Base-by-base conservation (phyloP, 2,797 vertebrate species). In the Anomalospiza imberbis region DNA sequence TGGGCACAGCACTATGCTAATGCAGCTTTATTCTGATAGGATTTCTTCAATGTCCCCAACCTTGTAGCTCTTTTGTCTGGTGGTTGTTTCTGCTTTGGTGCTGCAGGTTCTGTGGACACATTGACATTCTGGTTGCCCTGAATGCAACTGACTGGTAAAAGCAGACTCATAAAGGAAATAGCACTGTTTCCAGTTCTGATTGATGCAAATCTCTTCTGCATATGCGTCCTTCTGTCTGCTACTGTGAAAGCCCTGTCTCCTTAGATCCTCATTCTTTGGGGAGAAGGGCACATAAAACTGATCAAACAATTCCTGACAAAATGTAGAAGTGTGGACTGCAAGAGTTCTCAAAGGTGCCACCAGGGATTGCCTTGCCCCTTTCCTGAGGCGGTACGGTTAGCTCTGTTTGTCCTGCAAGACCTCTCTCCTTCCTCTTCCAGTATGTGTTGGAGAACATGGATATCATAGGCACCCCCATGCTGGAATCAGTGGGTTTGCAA, bases 401-500 rank as follows among this genome's bases (percentile, higher is more conserved):
- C 47, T 50, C 54, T 89, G 31, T 85, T 82, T 38, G 38, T 77
- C 58, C 76, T 89, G 42, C 95, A 81, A 75, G 53, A 50, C n/a
- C 26, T 45, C 58, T 89, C 21, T 66, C 38, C 68, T 92, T 79
- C 22, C 72, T 77, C 78, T 91, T 81, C 15, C 89, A 99, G 99
- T 98, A 98, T 94, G 98, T 99, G 85, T 96, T 99, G 98, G 97
- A 98, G 95, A 98, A 98, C 38, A 76, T 99, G 77, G 98, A 97
- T n/a, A 96, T 98, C 57, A 96, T 97, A 13, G 98, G 89, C 3
- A 91, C 97, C 29, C 97, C 96, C 6, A 53, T 98, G 62, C 97
- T 99, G 67, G 97, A 98, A 61, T 98, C 99, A 0, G 98, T 99
- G 85, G 96, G 95, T 36, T 96, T 99, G 81, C 97, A 97, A 0